phyloP scores from a whole-genome alignment of 2,797 vertebrate species.

The Cichlasoma orientale region DNA sequence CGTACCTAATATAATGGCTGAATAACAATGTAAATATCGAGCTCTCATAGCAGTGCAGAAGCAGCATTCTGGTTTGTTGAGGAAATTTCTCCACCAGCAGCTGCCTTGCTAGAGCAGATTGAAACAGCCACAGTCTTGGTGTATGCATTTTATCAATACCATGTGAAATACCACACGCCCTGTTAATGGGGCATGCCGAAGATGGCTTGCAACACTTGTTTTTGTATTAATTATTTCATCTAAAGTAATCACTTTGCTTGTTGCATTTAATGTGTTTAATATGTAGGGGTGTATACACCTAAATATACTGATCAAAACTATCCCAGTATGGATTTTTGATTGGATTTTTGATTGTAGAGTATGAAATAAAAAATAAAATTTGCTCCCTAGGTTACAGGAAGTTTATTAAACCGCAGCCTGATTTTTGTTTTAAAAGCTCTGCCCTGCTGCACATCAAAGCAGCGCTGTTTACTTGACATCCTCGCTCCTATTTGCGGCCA shows the following conservation, averaged over 20 bases:
- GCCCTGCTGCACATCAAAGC: slow-evolving; percentile 37
- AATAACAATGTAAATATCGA: neutral
- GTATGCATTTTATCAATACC: slow-evolving; percentile 10
- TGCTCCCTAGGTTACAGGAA: slow-evolving; percentile 1
- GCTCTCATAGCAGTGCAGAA: neutral
- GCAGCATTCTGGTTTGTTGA: neutral
- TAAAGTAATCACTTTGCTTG: neutral
- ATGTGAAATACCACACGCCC: slow-evolving; percentile 40
- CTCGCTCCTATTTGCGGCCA: slow-evolving; percentile 4
- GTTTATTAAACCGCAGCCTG: neutral
- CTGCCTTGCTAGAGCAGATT: neutral
- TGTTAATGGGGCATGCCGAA: neutral
- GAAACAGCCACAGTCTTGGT: neutral
- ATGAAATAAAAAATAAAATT: neutral
- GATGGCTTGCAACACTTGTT: neutral
- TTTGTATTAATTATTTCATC: neutral
- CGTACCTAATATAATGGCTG: neutral
- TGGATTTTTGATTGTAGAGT: neutral
- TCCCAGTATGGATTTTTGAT: neutral
- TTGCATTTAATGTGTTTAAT: neutral
- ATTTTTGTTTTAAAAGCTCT: slow-evolving; percentile 13
- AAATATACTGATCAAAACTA: neutral
- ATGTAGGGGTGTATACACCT: neutral
- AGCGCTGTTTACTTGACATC: slow-evolving; percentile 40
- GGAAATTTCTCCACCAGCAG: neutral